Base-by-base conservation (phyloP, 1,140 invertebrate genomes). In the Bacillus rossius region DNA sequence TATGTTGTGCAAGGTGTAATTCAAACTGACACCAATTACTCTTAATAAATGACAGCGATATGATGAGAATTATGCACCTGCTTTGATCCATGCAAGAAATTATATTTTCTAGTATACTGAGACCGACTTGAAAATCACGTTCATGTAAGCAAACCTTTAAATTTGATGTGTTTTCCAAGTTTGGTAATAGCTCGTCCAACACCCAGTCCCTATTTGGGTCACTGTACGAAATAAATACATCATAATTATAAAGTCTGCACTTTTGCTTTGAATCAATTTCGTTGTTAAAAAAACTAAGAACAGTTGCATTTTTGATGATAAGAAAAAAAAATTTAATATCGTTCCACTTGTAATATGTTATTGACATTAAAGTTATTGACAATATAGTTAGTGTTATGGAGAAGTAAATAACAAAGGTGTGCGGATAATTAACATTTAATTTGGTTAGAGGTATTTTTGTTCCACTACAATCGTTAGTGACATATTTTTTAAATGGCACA, bases 1-100 rank as follows among this genome's bases (percentile, higher is more conserved):
- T 75, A 66, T 83, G 81, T 61, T 85, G 82, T 0, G 82, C 82
- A 29, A 85, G 64, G 67, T 84, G 80, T 80, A 84, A 82, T 69
- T 85, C 83, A 63, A 83, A 85, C 54, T 82, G 78, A 69, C 83
- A 85, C 83, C 83, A 85, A 47, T 83, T 80, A 48, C 81, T 83
- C 0, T 77, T 65, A 8, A 85, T 63, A 62, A 84, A 85, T 34
- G 76, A 73, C 17, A 76, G 73, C 1, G 81, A 83, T 7, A 85
- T 75, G 13, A 85, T 74, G 16, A 84, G 67, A 68, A 84, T 75
- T 1, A 84, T 73, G 1, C 75, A 75, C n/a, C 77, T 71, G 1
- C 81, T 83, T 4, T 77, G 72, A 61, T 84, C 82, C 77, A 85
- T 83, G 60, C 80, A 82, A 0, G 79, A 78, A 0, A 85, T 79